A percentile compares a stretch with the other conserved stretches of the same genome.
Evolutionary conservation across 2,888 invertebrate species (phyloP).

Genomic region (Pomacea canaliculata): DNA sequence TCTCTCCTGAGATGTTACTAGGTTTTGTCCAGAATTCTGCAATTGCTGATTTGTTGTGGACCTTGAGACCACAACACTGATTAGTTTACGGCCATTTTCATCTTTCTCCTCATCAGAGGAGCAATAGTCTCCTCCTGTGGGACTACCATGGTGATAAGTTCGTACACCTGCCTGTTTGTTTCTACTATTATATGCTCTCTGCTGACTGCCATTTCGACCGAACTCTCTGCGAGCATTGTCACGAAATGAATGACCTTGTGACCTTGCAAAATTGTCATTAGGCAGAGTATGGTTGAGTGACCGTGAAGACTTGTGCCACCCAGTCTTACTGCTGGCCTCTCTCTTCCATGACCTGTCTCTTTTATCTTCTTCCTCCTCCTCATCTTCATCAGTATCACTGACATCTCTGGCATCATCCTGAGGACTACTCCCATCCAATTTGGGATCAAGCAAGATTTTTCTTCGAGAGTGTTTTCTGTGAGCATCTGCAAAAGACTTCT

Average conservation of each 20-base stretch:
- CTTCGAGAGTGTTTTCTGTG: constrained; percentile 11
- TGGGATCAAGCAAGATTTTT: constrained; percentile 11
- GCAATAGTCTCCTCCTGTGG: constrained; percentile 12
- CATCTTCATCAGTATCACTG: constrained; percentile 13
- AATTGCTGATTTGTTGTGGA: not conserved
- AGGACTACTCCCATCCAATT: constrained; percentile 9
- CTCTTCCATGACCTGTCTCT: constrained; percentile 33
- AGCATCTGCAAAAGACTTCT: not conserved
- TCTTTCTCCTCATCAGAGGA: constrained; percentile 15
- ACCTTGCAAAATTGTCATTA: not conserved
- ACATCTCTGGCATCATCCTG: constrained; percentile 7
- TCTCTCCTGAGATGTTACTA: too few relatives aligned
- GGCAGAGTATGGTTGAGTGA: not conserved
- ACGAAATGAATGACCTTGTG: not conserved
- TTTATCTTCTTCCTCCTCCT: constrained; percentile 18
- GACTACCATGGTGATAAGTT: not conserved
- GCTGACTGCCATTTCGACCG: constrained; percentile 15
- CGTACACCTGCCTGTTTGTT: not conserved
- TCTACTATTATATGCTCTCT: not conserved
- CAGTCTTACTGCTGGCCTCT: constrained; percentile 29
- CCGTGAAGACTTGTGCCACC: not conserved
- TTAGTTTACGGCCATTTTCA: constrained; percentile 17
- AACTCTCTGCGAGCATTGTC: constrained; percentile 1
- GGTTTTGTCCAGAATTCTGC: not conserved
- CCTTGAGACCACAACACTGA: constrained; percentile 25